These are phyloP conservation scores for Rhinoptilus africanus DNA, from an alignment of 2,113 vertebrate genomes.

Conservation along the genomic window DNA sequence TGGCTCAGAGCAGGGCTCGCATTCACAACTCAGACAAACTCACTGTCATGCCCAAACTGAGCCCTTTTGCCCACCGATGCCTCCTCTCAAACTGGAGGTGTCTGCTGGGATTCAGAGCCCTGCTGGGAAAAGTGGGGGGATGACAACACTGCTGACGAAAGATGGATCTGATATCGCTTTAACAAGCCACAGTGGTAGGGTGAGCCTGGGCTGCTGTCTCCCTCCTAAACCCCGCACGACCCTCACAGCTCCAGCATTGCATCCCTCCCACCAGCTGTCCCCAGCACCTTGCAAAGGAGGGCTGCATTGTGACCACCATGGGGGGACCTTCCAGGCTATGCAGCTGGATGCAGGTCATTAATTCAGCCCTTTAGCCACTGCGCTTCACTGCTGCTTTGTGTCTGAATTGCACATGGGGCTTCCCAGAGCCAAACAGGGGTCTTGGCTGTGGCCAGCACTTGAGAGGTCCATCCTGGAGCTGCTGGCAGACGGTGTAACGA, in stretches of 20 bases:
- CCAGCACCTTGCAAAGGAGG: background rate
- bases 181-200: background rate
- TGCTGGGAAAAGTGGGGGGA: background rate
- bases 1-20: accelerated
- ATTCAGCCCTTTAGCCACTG: background rate
- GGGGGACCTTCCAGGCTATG: background rate
- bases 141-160: background rate
- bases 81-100: accelerated
- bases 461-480: background rate
- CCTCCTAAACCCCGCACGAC: accelerated
- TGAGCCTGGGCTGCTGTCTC: background rate
- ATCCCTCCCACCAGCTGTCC: background rate
- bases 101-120: background rate
- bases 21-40: background rate
- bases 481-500: accelerated
- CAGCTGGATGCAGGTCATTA: background rate
- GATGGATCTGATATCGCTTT: accelerated
- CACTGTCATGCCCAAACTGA: accelerated
- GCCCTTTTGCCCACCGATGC: accelerated
- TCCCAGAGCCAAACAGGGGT: background rate
- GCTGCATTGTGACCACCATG: background rate
- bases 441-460: background rate
- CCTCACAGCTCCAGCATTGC: background rate
- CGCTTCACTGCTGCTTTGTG: background rate
- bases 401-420: background rate